Base-by-base conservation (phyloP, 2,888 invertebrate species). In the Neoascia interrupta region DNA sequence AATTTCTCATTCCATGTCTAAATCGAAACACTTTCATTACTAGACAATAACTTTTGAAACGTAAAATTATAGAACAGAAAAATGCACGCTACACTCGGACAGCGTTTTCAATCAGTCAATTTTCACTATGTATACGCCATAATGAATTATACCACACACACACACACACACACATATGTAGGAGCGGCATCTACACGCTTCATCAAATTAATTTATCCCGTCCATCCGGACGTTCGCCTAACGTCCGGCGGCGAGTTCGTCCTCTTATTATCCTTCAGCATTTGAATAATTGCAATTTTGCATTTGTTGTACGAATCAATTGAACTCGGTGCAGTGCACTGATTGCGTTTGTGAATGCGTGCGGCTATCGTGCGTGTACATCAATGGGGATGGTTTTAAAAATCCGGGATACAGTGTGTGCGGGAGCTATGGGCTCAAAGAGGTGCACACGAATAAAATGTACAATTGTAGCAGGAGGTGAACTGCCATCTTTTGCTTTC, bases 231-330 rank as follows among this genome's bases (percentile, higher is more conserved):
- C 39, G 53, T 58, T 45, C 31, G 37, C 49, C 63, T 37, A 53
- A 70, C 45, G 26, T 13, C 58, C 58, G 37, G 41, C n/a, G 34
- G 18, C 53, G 36, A 11, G 51, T 23, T 47, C 54, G 21, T 41
- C 60, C 68, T 41, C 31, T 69, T 60, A 66, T 68, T 61, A 64
- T 70, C 76, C 76, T 64, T 60, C 43, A 70, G 76, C 70, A 76
- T 76, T 76, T 76, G 76, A 76, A 76, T 76, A 76, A 76, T 76
- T 76, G 76, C 76, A 60, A 76, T 70, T 76, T 64, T 60, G 76
- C 53, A 70, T 76, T 76, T 76, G 64, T 64, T 76, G 64, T 76
- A 43, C 70, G 76, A 76, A 76, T 76, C 76, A 70, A 70, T 76
- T 69, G 64, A 64, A 58, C 51, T 45, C 58, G 49, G 58, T 64